Conservation (phyloP, 2,888 invertebrate genomes). For the Gasteruption jaculator region DNA sequence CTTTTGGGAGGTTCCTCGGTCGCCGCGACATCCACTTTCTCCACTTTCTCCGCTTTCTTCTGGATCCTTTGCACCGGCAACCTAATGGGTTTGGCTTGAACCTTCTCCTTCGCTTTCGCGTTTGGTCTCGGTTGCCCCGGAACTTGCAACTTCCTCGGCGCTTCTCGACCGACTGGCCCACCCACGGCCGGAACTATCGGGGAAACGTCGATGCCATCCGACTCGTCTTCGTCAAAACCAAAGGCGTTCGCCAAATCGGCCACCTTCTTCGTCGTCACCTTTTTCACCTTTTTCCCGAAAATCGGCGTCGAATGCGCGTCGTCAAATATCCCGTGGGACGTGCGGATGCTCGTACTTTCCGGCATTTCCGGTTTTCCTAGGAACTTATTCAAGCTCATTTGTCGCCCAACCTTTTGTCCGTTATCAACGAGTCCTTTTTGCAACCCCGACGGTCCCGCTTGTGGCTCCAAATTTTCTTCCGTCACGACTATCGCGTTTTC, state of each 20-base stretch:
- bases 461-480: constrained; percentile 17
- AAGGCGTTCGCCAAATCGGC: constrained; percentile 33
- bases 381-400: constrained; percentile 39
- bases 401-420: constrained; percentile 25
- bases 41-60: not conserved
- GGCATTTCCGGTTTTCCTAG: constrained; percentile 37
- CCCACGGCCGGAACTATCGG: not conserved
- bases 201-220: constrained; percentile 8
- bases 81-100: too few species aligned
- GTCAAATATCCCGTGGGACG: constrained; percentile 36
- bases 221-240: constrained; percentile 34
- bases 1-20: constrained; percentile 7
- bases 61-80: not conserved
- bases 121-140: too few species aligned
- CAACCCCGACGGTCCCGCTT: constrained; percentile 30
- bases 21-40: constrained; percentile 6
- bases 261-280: constrained; percentile 5
- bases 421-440: constrained; percentile 11
- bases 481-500: constrained; percentile 9
- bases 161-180: too few species aligned
- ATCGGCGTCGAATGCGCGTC: constrained; percentile 30
- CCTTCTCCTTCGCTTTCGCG: too few species aligned
- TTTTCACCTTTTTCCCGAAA: constrained; percentile 20
- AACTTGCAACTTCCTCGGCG: too few species aligned
- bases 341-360: constrained; percentile 29